These are phyloP conservation scores for Cheilosia impressa DNA, from an alignment of 2,888 invertebrate genomes.

Conservation along the genomic window DNA sequence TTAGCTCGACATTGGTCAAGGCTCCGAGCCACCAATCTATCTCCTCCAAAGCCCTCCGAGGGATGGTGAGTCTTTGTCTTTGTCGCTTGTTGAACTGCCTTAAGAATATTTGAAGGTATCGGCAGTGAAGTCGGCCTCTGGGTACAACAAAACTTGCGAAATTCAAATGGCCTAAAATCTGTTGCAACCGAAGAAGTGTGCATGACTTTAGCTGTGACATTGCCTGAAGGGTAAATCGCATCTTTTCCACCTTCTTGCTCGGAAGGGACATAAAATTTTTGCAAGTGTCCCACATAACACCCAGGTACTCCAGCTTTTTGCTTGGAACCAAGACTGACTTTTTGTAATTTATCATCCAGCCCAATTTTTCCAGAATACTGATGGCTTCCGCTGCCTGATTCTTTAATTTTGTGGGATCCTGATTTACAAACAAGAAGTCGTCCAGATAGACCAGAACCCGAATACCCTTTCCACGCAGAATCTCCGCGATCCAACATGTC, in stretches of 20 bases:
- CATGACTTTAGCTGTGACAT: slow-evolving; percentile 1
- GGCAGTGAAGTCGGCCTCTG: not conserved
- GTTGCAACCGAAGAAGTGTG: not conserved
- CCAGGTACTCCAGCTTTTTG: slow-evolving; percentile 5
- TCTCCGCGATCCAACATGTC: too few species aligned
- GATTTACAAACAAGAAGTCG: slow-evolving; percentile 17
- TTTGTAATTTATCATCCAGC: slow-evolving; percentile 18
- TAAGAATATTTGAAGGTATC: slow-evolving; percentile 20
- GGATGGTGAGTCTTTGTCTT: not conserved
- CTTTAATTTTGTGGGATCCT: not conserved
- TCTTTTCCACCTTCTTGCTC: slow-evolving; percentile 4
- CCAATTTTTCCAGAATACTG: not conserved
- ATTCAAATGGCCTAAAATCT: slow-evolving; percentile 1
- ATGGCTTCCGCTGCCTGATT: slow-evolving; percentile 20
- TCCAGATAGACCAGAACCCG: too few species aligned
- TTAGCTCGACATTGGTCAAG: not conserved
- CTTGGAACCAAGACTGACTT: slow-evolving; percentile 7
- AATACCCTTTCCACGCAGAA: too few species aligned
- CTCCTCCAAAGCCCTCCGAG: not conserved
- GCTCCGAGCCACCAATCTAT: slow-evolving; percentile 1
- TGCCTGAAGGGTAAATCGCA: not conserved
- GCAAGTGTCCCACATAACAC: not conserved
- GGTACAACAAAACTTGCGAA: slow-evolving; percentile 4
- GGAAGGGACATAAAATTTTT: slow-evolving; percentile 3
- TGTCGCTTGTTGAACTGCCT: too few species aligned